These are phyloP conservation scores for Notocelia uddmanniana DNA, from an alignment of 2,888 invertebrate genomes.

Conservation along the genomic window DNA sequence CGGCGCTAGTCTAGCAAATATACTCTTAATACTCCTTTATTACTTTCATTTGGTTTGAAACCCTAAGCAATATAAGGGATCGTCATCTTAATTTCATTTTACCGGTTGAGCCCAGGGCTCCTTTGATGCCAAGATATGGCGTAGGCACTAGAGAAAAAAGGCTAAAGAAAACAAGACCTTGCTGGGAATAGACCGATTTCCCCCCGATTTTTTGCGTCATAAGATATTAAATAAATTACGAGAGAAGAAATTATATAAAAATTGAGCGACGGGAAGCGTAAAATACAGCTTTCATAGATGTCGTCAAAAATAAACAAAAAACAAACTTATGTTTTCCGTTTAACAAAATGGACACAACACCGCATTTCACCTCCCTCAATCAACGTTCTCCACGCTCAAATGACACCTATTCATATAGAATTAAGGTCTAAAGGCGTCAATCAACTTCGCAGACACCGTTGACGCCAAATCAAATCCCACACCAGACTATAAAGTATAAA, in stretches of 20 bases:
- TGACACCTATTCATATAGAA: conserved; percentile 8
- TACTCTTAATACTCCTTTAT: conserved; percentile 22
- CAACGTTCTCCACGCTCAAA: neutral
- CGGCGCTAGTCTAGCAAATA: conserved; percentile 21
- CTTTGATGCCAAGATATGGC: too few species aligned
- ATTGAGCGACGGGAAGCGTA: neutral
- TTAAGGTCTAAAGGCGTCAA: conserved; percentile 27
- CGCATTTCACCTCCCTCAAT: conserved; percentile 11
- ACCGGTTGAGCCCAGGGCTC: too few species aligned
- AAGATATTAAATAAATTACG: too few species aligned
- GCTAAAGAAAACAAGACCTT: too few species aligned
- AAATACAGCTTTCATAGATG: neutral
- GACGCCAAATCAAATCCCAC: conserved; percentile 36
- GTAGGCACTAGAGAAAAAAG: too few species aligned
- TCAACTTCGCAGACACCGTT: conserved; percentile 31
- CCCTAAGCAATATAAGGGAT: too few species aligned
- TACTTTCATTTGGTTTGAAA: conserved; percentile 4
- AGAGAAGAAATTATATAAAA: too few species aligned
- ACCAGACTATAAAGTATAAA: conserved; percentile 33
- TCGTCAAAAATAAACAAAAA: neutral
- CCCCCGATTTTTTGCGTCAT: too few species aligned
- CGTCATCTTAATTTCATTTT: too few species aligned
- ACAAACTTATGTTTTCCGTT: neutral
- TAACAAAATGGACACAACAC: conserved; percentile 4
- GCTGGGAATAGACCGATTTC: too few species aligned